These are phyloP conservation scores for Hoplostethus mediterraneus DNA, from an alignment of 2,797 vertebrate species.

Conservation along the genomic window DNA sequence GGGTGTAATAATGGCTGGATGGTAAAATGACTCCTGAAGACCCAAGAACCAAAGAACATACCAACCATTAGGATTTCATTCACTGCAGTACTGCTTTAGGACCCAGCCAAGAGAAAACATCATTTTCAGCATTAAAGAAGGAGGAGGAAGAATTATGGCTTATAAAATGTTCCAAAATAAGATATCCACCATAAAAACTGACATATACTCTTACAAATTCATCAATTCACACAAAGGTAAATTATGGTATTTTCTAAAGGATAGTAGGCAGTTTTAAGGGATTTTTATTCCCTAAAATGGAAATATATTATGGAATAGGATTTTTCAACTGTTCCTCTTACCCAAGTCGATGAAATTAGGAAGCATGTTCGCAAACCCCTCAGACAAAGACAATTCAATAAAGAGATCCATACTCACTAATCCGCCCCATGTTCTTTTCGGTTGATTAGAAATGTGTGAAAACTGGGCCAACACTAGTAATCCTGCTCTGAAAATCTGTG, in stretches of 20 bases:
- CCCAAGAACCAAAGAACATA: not conserved
- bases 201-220: not conserved
- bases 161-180: not conserved
- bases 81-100: not conserved
- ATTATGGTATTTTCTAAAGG: not conserved
- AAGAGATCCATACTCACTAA: not conserved
- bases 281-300: not conserved
- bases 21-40: not conserved
- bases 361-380: constrained; percentile 15
- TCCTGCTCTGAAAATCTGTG: constrained; percentile 12
- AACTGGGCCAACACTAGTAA: constrained; percentile 1
- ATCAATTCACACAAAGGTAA: not conserved
- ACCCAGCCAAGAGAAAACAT: not conserved
- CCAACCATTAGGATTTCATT: not conserved
- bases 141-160: not conserved
- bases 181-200: not conserved
- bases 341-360: not conserved
- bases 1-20: not conserved
- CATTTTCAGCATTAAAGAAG: too few species aligned
- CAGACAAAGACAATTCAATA: constrained; percentile 18
- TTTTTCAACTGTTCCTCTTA: too few species aligned
- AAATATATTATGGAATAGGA: not conserved
- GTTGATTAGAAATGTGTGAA: constrained; percentile 43
- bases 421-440: not conserved
- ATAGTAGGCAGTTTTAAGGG: too few species aligned